Conservation (phyloP, 2,888 invertebrate species). For the Palloptera scutellata region DNA sequence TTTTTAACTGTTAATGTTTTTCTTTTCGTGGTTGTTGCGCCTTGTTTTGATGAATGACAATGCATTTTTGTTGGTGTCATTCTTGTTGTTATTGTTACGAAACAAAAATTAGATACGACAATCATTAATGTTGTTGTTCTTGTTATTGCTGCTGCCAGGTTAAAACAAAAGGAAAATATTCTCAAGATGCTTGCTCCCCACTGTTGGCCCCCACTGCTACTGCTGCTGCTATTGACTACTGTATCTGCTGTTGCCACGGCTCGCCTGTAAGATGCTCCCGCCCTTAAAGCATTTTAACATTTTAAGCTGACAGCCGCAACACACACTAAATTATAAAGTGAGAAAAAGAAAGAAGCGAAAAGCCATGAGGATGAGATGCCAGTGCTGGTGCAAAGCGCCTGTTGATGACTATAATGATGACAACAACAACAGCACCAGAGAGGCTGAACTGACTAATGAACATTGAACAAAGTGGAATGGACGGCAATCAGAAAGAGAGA, state of each 20-base stretch:
- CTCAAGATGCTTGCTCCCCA: too few relatives aligned
- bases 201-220: neutral
- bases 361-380: too few relatives aligned
- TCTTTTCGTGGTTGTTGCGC: slow-evolving; percentile 30
- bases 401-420: slow-evolving; percentile 22
- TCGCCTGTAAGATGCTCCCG: neutral
- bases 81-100: neutral
- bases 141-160: neutral
- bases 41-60: slow-evolving; percentile 53
- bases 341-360: too few relatives aligned
- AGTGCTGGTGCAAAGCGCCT: too few relatives aligned
- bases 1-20: slow-evolving; percentile 34
- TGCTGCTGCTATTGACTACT: neutral
- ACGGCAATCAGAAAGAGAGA: neutral
- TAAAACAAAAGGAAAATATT: too few relatives aligned
- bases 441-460: slow-evolving; percentile 19
- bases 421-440: slow-evolving; percentile 39
- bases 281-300: neutral
- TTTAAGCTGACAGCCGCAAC: too few relatives aligned
- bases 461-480: slow-evolving; percentile 20
- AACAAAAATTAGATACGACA: neutral
- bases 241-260: slow-evolving; percentile 45
- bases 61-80: slow-evolving; percentile 47
- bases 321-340: too few relatives aligned
- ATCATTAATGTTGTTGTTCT: neutral